Evolutionary conservation across 2,888 invertebrate genomes (phyloP), one percentile per base, ranked within the genome.

Genomic region (Vandiemenella viatica): DNA sequence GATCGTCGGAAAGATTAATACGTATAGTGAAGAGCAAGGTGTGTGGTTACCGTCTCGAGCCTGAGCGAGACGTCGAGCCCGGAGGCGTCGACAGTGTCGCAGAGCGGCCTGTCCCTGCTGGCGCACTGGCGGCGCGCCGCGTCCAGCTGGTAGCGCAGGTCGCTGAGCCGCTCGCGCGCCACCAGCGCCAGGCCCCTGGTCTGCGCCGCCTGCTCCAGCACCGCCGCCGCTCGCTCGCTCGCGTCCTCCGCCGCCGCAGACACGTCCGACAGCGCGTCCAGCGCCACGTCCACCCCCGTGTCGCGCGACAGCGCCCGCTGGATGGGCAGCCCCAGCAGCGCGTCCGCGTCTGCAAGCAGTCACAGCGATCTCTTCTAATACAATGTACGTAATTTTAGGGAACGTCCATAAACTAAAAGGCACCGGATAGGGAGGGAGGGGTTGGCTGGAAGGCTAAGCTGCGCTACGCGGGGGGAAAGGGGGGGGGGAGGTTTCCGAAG

Each of bases 271-370:
- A 87, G 70, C 20, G 79, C 77, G 58, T 81, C 80, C 56, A 84
- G 70, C 46, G 83, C 83, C 46, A 80, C 70, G 62, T 85, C 83
- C 49, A 86, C 73, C 53, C 83, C 84, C 50, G 83, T 85, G 62
- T 83, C 83, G 18, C 73, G 69, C 17, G 80, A 74, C 56, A 86
- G 73, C 59, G 83, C 79, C 58, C 74, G 72, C 65, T 82, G 83
- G 59, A 85, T 80, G n/a, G 85, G 83, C 57, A 78, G 76, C 4
- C 86, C 87, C 44, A 87, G 69, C 55, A 86, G 70, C 46, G 75
- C 71, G 59, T 82, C 82, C 32, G 83, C 76, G 64, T 81, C 87
- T 83, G 15, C 16, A 7, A 43, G 22, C 20, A n/a, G n/a, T n/a
- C n/a, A n/a, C n/a, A n/a, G n/a, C n/a, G n/a, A n/a, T n/a, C n/a